Percentiles rank a stretch among this genome's conserved stretches.
Evolutionary conservation across 2,113 vertebrate species (phyloP).

Genomic region (Leiothrix lutea): DNA sequence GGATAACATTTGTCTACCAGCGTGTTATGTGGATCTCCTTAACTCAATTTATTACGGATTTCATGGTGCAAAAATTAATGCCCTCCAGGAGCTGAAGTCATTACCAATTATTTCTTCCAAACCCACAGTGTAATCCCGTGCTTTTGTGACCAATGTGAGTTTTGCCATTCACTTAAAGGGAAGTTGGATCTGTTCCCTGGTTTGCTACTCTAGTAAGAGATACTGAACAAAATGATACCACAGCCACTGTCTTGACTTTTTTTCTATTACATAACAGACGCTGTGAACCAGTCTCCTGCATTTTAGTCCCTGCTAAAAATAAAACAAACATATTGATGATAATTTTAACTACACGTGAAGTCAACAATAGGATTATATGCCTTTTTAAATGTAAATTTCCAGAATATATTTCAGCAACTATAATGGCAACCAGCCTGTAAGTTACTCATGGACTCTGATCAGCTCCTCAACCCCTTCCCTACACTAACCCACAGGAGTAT

Average conservation of each 20-base stretch:
- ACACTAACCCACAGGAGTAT: background rate
- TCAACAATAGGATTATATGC: background rate
- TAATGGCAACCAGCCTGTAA: background rate
- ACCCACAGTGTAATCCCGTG: background rate
- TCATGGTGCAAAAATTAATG: constrained; percentile 22
- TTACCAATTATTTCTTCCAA: constrained; percentile 15
- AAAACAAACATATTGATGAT: background rate
- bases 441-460: background rate
- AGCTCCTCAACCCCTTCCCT: background rate
- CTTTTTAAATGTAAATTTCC: background rate
- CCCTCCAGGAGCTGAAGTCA: background rate
- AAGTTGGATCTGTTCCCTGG: background rate
- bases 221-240: background rate
- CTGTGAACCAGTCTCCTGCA: background rate
- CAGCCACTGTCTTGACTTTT: background rate
- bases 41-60: constrained; percentile 19
- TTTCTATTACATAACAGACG: background rate
- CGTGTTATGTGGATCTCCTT: constrained; percentile 6
- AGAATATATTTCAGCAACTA: background rate
- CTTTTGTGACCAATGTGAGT: background rate
- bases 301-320: background rate
- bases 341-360: background rate
- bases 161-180: background rate
- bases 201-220: background rate
- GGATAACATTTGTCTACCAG: constrained; percentile 41